These are phyloP conservation scores for Symphodus melops DNA, from an alignment of 2,113 vertebrate genomes.

Conservation along the genomic window DNA sequence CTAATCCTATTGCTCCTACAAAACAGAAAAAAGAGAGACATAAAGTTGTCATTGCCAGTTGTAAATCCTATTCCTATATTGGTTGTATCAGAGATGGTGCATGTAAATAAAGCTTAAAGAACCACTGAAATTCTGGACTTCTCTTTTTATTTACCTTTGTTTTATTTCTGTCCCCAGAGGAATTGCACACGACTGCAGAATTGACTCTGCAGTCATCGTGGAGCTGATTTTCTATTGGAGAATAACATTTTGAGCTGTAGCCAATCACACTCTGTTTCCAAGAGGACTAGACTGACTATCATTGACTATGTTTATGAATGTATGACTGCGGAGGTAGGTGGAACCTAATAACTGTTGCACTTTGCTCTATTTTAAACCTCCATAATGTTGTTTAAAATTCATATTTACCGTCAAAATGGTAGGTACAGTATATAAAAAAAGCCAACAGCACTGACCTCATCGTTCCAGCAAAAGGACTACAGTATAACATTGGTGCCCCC, in stretches of 20 bases:
- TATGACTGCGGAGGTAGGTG: conserved; percentile 7
- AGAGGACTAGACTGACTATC: conserved; percentile 45
- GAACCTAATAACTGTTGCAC: background rate
- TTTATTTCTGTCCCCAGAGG: conserved; percentile 33
- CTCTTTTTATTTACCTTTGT: conserved; percentile 14
- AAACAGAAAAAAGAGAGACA: conserved; percentile 23
- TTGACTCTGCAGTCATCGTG: conserved; percentile 48
- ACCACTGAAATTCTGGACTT: conserved; percentile 72
- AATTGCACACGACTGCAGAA: conserved; percentile 52
- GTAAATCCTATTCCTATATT: conserved; percentile 90
- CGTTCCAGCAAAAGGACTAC: background rate
- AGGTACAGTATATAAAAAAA: background rate
- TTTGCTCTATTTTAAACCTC: background rate
- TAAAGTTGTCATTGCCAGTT: conserved; percentile 86
- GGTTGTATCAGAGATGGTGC: conserved; percentile 92
- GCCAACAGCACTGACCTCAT: background rate
- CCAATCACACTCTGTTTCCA: conserved; percentile 79
- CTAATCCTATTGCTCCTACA: conserved; percentile 67
- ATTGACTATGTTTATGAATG: conserved; percentile 41
- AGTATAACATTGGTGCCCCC: conserved; percentile 52
- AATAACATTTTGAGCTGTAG: conserved; percentile 37
- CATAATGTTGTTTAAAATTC: background rate
- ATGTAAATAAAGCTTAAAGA: conserved; percentile 98
- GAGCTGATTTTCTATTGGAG: conserved; percentile 64
- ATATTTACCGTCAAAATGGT: background rate